phyloP scores from a whole-genome alignment of 2,113 vertebrate species.

The Erythrocercus mccallii region DNA sequence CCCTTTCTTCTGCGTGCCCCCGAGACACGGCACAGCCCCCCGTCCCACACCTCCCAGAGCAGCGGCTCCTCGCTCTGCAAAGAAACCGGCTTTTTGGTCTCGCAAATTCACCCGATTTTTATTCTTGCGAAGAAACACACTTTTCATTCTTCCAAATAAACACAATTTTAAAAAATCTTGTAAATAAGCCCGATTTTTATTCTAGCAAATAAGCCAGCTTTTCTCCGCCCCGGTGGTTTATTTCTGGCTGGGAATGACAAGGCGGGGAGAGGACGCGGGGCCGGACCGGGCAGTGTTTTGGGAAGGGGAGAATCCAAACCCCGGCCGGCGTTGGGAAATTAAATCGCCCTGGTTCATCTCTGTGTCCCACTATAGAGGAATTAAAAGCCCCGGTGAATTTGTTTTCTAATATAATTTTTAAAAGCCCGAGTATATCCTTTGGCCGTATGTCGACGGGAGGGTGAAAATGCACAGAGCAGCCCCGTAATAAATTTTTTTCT shows the following conservation, averaged over 20 bases:
- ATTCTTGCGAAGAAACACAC: background rate
- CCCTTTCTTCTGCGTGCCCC: slow-evolving; percentile 15
- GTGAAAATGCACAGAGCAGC: background rate
- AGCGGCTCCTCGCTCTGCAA: background rate
- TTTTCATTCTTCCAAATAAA: background rate
- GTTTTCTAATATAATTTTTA: slow-evolving; percentile 2
- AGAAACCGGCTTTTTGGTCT: background rate
- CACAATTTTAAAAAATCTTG: background rate
- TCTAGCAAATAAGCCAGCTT: background rate
- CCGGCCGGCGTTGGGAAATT: background rate
- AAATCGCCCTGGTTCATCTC: background rate
- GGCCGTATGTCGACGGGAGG: background rate
- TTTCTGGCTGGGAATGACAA: background rate
- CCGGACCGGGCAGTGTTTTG: background rate
- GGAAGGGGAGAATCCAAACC: background rate
- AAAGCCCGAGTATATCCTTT: background rate
- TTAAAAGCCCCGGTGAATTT: background rate
- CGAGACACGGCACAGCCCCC: background rate
- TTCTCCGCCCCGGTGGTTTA: slow-evolving; percentile 34
- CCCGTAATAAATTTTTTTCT: background rate
- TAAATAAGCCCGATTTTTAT: background rate
- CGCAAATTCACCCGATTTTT: background rate
- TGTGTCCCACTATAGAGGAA: background rate
- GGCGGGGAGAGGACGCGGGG: background rate
- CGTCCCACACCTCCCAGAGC: background rate